phyloP scores from a whole-genome alignment of 2,797 vertebrate species.

The Caiman crocodilus region DNA sequence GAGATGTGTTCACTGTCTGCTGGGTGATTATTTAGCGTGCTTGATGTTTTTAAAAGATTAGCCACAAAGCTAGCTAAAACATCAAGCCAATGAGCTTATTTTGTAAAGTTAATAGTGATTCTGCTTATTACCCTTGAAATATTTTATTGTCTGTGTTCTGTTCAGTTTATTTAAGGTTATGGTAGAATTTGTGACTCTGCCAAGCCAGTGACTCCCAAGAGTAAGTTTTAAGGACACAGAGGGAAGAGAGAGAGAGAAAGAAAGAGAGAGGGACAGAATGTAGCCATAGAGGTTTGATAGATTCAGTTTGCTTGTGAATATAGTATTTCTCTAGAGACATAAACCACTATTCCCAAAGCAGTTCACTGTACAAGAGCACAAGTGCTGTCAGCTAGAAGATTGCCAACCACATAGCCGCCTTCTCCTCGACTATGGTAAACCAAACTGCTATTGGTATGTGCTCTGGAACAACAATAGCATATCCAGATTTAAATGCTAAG shows the following conservation, averaged over 20 bases:
- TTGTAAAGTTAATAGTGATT: background rate
- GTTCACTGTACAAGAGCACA: fast-evolving
- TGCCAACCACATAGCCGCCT: background rate
- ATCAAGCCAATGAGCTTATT: background rate
- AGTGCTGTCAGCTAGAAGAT: background rate
- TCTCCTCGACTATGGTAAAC: background rate
- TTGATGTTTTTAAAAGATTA: background rate
- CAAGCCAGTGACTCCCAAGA: background rate
- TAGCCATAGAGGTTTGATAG: background rate
- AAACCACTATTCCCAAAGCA: background rate
- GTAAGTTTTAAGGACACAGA: background rate
- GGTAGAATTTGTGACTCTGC: background rate
- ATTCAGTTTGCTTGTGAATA: background rate
- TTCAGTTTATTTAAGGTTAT: background rate
- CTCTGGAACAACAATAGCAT: background rate
- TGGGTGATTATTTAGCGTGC: fast-evolving
- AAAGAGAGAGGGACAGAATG: no score
- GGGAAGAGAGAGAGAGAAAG: background rate
- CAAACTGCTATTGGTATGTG: background rate
- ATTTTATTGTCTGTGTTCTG: background rate
- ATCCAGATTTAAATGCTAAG: background rate
- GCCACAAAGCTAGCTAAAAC: background rate
- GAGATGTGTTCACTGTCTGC: background rate
- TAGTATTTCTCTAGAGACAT: background rate
- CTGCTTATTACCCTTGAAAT: background rate